Base-by-base conservation (phyloP, 1,140 invertebrate genomes). In the Anthonomus grandis region DNA sequence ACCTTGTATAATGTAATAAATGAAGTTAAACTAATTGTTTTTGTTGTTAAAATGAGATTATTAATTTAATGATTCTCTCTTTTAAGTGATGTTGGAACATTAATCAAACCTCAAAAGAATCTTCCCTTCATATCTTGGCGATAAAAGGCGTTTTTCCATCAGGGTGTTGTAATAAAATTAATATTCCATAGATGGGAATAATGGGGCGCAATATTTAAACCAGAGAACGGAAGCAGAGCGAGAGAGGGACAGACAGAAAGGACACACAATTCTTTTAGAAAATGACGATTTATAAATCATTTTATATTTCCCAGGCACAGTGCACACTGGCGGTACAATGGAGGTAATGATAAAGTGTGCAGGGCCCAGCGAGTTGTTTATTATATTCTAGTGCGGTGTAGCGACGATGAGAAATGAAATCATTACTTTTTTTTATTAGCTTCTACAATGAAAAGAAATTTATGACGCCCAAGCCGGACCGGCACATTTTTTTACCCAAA, bases 261-360 rank as follows among this genome's bases (percentile, higher is more conserved):
- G 51, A 53, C 39, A 45, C n/a, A n/a, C 39, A 25, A 44, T 53
- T 52, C 57, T 59, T 59, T 59, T 51, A 22, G 49, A 51, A 38
- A 53, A 63, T 58, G 64, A 65, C 64, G 62, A 65, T 65, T 60
- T 63, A 65, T 53, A 65, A 63, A 65, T 62, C 60, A 60, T 63
- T 65, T 63, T 62, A 57, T 65, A 65, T 65, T 63, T 65, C 59
- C 64, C 57, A 57, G 57, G 19, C 39, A n/a, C n/a, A n/a, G n/a
- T 45, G 48, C 64, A 63, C 56, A 55, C 50, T 53, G 49, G 49
- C 49, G 59, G 52, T 48, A 64, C 64, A 65, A 65, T 63, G 54
- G 55, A 52, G 46, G 57, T 65, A 65, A 65, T 65, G 60, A 65
- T 63, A 58, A 63, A 63, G 57, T 63, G 60, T 52, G 53, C 54